A percentile compares a stretch with the other conserved stretches of the same genome.
These are phyloP conservation scores for Ormia ochracea DNA, from an alignment of 2,888 invertebrate genomes.

Conservation along the genomic window DNA sequence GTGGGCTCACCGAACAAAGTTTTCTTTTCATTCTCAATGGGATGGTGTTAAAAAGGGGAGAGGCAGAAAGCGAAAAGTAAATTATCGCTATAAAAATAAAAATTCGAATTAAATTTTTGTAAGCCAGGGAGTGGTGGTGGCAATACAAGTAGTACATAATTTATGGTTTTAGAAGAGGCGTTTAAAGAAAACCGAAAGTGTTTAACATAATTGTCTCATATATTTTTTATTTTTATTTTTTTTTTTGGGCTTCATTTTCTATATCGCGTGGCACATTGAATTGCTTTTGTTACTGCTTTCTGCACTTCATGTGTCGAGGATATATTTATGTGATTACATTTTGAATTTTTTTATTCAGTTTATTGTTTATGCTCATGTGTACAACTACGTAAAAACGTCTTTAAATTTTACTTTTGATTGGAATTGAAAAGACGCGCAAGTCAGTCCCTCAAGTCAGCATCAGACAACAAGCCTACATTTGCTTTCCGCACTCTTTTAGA, in stretches of 20 bases:
- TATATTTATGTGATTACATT: no score
- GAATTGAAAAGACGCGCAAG: slow-evolving; percentile 24
- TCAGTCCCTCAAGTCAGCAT: background rate
- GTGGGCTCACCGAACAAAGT: no score
- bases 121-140: background rate
- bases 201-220: slow-evolving; percentile 39
- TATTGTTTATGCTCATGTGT: background rate
- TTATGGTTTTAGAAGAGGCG: slow-evolving; percentile 47
- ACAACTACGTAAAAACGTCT: slow-evolving; percentile 3
- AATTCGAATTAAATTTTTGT: slow-evolving; percentile 23
- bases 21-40: no score
- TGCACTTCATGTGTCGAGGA: slow-evolving; percentile 32
- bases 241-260: background rate
- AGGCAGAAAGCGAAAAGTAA: background rate
- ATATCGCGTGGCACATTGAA: slow-evolving; percentile 12
- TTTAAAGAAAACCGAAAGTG: slow-evolving; percentile 57
- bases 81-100: slow-evolving; percentile 14
- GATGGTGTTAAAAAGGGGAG: background rate
- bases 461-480: slow-evolving; percentile 5
- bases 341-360: background rate
- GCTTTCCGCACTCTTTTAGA: background rate
- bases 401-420: slow-evolving; percentile 24
- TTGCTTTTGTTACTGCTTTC: slow-evolving; percentile 41
- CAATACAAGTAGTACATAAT: slow-evolving; percentile 38
- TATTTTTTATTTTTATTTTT: no score